Conservation (phyloP, 2,113 vertebrate genomes). For the Rhabdomys dilectus region DNA sequence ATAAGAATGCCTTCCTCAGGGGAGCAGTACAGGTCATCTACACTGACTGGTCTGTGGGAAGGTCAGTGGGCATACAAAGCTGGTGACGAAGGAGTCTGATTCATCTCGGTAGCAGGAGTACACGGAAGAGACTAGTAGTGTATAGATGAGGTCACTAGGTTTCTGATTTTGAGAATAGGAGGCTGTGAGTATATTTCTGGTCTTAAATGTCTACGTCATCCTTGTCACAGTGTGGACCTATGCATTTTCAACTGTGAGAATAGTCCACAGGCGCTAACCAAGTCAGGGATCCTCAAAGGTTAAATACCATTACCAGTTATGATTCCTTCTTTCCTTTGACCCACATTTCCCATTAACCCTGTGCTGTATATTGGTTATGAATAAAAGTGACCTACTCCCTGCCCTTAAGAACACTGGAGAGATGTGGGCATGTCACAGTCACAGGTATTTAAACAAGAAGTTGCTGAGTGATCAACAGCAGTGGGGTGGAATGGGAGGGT, state of each 20-base stretch:
- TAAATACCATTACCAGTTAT: background rate
- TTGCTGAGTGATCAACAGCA: background rate
- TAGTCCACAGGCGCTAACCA: background rate
- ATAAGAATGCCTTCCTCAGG: background rate
- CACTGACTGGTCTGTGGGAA: background rate
- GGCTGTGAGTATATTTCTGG: background rate
- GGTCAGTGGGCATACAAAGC: background rate
- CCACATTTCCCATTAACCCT: background rate
- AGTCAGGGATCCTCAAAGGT: background rate
- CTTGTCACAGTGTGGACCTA: background rate
- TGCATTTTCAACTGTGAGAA: slow-evolving; percentile 1
- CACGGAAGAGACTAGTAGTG: background rate
- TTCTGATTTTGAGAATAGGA: background rate
- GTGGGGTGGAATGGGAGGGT: background rate
- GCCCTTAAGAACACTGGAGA: slow-evolving; percentile 3
- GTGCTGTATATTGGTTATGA: background rate
- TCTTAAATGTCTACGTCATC: background rate
- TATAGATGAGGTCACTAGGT: background rate
- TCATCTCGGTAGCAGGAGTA: background rate
- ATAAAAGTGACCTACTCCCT: background rate
- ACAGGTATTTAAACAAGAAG: background rate
- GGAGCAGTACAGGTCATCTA: background rate
- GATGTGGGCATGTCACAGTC: background rate
- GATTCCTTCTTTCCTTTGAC: background rate
- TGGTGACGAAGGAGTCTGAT: background rate